Evolutionary conservation across 2,888 invertebrate genomes (phyloP), one percentile per base, ranked within the genome.

Genomic region (Peribatodes rhomboidaria): DNA sequence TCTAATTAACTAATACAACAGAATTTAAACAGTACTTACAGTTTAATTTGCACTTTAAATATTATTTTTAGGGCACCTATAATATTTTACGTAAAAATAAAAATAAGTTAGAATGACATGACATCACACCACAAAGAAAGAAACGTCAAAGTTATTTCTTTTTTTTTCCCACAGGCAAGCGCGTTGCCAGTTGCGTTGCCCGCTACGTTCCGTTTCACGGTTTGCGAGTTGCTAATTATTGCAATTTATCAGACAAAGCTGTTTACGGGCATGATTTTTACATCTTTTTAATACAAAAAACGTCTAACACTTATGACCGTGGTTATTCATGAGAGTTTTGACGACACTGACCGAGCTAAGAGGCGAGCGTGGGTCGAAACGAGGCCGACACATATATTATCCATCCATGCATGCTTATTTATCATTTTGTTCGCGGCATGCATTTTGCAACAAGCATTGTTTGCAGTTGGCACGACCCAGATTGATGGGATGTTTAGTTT

Each of bases 131-230:
- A 80, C 81, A 87, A 85, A 81, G 80, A 87, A 85, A 81, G 80
- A 85, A 86, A 88, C 79, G 90, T 90, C 92, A 91, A 87, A 86
- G 77, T 82, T 82, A 83, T 82, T 77, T 63, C 75, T 80, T 82
- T 87, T 87, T 86, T 83, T 81, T 76, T 73, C 67, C 49, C 42
- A 57, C 52, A 65, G 56, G 79, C 72, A 78, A 77, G 81, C 82
- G 76, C 74, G 75, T 73, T 73, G 74, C 71, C 42, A 46, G 54
- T 41, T 68, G 70, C 69, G 70, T 73, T 77, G 77, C 81, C 76
- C 74, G 76, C 63, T 74, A 76, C 88, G 89, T 89, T 90, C 85
- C 90, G 89, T 89, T 92, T 87, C 86, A 90, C 89, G 87, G 82
- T 83, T 80, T 73, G 58, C 69, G 72, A 77, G 75, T 78, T 78